These are phyloP conservation scores for Lytechinus pictus DNA, from an alignment of 35 echinoderm and acorn worm species.

Conservation along the genomic window DNA sequence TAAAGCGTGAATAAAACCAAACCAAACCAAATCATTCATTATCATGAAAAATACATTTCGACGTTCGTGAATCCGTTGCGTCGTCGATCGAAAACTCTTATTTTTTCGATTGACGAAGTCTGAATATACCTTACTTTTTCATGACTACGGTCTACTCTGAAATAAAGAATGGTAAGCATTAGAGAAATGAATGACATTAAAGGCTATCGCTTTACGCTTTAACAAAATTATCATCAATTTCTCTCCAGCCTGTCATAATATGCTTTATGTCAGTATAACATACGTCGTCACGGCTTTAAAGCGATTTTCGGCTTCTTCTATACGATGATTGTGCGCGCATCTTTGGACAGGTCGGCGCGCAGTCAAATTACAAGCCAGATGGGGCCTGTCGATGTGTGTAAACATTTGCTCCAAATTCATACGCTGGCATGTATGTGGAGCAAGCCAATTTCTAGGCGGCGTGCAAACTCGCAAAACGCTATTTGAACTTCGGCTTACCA, in stretches of 20 bases:
- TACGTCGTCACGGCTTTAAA: not conserved
- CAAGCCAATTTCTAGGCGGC: not conserved
- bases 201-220: not conserved
- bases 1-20: too few relatives aligned
- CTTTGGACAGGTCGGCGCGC: not conserved
- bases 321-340: not conserved
- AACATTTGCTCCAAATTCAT: slow-evolving; percentile 37
- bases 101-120: too few relatives aligned
- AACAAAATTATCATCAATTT: slow-evolving; percentile 2
- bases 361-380: slow-evolving; percentile 33
- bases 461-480: slow-evolving; percentile 5
- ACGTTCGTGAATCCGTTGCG: too few relatives aligned
- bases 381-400: not conserved
- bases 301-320: not conserved
- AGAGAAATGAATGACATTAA: not conserved
- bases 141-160: too few relatives aligned
- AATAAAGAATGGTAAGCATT: not conserved
- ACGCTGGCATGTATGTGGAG: slow-evolving; percentile 35
- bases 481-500: slow-evolving; percentile 36
- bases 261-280: not conserved
- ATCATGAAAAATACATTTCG: too few relatives aligned
- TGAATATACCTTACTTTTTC: too few relatives aligned
- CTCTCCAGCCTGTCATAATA: slow-evolving; percentile 9
- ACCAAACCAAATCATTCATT: too few relatives aligned
- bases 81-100: too few relatives aligned